Evolutionary conservation across 2,888 invertebrate species (phyloP).

Genomic region (Microchrysa polita): DNA sequence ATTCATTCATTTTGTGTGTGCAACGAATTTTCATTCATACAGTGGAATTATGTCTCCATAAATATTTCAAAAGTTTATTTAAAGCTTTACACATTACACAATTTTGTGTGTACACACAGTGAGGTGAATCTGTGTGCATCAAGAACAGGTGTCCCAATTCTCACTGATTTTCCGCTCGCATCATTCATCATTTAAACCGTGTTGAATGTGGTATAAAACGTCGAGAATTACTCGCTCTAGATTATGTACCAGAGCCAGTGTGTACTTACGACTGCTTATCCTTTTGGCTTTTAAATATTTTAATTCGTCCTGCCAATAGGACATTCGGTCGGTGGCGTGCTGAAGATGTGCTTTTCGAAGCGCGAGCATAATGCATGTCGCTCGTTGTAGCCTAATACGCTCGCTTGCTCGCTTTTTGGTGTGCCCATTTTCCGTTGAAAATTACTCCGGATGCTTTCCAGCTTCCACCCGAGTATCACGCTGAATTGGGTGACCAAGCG

Average conservation of each 20-base stretch:
- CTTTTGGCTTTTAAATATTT: constrained; percentile 5
- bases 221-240: no score
- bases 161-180: background rate
- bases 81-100: no score
- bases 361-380: background rate
- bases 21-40: background rate
- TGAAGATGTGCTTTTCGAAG: background rate
- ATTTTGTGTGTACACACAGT: no score
- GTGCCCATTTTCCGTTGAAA: background rate
- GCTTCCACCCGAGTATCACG: no score
- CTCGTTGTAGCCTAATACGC: no score
- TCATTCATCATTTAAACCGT: background rate
- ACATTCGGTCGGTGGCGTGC: no score
- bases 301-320: constrained; percentile 8
- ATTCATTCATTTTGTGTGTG: background rate
- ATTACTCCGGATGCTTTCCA: background rate
- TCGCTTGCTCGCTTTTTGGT: background rate
- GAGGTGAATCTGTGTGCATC: background rate
- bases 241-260: no score
- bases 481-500: background rate
- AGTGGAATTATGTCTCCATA: background rate
- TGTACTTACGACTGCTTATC: background rate
- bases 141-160: constrained; percentile 6
- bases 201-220: no score
- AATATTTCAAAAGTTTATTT: constrained; percentile 11